Conservation (phyloP, 2,797 vertebrate genomes). For the Callimico goeldii region DNA sequence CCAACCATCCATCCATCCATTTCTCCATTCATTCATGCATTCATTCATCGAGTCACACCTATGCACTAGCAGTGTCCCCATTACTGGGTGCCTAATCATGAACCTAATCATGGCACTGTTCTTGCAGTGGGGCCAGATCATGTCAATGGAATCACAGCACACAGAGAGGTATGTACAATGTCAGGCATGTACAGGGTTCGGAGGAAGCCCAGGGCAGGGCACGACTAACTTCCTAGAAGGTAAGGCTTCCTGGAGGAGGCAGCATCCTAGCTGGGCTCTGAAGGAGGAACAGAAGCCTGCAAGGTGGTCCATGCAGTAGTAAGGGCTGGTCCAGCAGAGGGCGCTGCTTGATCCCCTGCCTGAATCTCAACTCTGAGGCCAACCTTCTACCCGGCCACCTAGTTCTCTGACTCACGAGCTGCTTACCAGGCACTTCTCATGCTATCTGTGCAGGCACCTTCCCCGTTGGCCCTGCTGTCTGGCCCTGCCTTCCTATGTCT, state of each 20-base stretch:
- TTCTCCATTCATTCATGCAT: not conserved
- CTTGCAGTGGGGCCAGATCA: not conserved
- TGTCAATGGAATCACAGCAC: not conserved
- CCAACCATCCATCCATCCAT: not conserved
- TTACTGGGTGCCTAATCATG: not conserved
- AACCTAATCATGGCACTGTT: not conserved
- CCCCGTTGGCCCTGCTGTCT: not conserved
- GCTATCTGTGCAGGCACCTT: not conserved
- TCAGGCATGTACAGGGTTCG: fast-evolving
- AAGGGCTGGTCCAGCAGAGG: not conserved
- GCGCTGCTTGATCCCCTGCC: not conserved
- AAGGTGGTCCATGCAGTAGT: not conserved
- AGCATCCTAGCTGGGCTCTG: not conserved
- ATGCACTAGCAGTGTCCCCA: not conserved
- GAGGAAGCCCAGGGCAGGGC: not conserved
- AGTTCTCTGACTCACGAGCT: not conserved
- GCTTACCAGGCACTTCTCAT: not conserved
- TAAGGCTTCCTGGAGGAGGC: not conserved
- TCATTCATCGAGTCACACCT: not conserved
- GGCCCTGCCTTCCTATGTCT: not conserved
- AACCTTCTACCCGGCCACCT: not conserved
- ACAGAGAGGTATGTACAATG: fast-evolving
- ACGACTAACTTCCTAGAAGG: not conserved
- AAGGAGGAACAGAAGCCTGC: not conserved
- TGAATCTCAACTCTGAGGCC: not conserved